Evolutionary conservation across 2,113 vertebrate genomes (phyloP).

Genomic region (Malurus melanocephalus): DNA sequence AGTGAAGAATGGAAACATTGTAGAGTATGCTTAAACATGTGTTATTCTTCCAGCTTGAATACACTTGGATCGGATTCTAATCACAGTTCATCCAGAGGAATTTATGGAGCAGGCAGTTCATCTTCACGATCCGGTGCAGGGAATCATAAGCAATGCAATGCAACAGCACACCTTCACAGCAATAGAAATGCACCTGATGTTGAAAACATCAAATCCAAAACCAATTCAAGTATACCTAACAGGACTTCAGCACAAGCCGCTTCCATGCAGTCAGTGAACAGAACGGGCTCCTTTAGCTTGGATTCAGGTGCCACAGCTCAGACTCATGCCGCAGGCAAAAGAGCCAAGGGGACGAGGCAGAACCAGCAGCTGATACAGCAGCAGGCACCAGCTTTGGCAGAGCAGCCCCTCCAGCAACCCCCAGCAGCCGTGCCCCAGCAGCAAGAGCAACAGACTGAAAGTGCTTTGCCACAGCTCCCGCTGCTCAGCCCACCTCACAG

Average conservation of each 20-base stretch:
- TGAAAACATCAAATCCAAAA: slow-evolving; percentile 80
- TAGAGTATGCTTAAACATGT: not conserved
- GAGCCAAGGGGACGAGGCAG: slow-evolving; percentile 72
- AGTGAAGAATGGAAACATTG: not conserved
- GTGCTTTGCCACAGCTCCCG: slow-evolving; percentile 48
- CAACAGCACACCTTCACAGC: slow-evolving; percentile 72
- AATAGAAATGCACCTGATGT: slow-evolving; percentile 74
- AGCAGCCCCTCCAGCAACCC: slow-evolving; percentile 69
- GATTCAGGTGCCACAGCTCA: slow-evolving; percentile 69
- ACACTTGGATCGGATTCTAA: slow-evolving; percentile 78
- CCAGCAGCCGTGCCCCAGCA: slow-evolving; percentile 69
- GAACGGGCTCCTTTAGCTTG: slow-evolving; percentile 60
- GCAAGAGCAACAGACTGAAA: slow-evolving; percentile 70
- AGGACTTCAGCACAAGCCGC: slow-evolving; percentile 80
- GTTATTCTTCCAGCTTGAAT: slow-evolving; percentile 79
- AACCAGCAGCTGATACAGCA: slow-evolving; percentile 68
- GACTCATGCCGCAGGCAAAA: slow-evolving; percentile 76
- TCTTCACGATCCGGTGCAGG: slow-evolving; percentile 71
- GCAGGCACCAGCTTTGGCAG: slow-evolving; percentile 60
- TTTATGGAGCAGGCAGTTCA: slow-evolving; percentile 75
- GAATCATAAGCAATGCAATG: slow-evolving; percentile 76
- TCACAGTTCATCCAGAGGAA: slow-evolving; percentile 80
- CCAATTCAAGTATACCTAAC: slow-evolving; percentile 59
- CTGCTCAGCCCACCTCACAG: slow-evolving; percentile 40
- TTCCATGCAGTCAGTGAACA: slow-evolving; percentile 67